Percentiles rank a stretch among this genome's conserved stretches.
Conservation (phyloP, 2,113 vertebrate species). For the Phylloscopus whistleri region DNA sequence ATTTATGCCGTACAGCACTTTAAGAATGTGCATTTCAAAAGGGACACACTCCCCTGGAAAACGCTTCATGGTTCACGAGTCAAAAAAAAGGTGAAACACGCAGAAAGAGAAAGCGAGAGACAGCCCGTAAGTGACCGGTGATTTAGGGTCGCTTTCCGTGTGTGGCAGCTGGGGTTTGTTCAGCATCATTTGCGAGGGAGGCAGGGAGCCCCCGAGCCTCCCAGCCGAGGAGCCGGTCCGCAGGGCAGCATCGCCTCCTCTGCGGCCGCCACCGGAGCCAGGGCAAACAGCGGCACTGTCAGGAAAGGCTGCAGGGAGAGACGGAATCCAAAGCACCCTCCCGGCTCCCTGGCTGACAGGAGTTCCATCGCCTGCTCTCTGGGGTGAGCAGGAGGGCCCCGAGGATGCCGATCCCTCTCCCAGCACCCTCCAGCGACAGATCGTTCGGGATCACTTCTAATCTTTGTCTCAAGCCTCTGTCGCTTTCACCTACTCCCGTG, state of each 20-base stretch:
- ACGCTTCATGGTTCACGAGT: slow-evolving; percentile 2
- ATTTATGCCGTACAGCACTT: slow-evolving; percentile 25
- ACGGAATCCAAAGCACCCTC: neutral
- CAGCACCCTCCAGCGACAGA: neutral
- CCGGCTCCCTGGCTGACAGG: neutral
- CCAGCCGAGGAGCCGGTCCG: too few species aligned
- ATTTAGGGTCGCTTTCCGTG: neutral
- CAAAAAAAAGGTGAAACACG: slow-evolving; percentile 8
- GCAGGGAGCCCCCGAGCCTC: neutral
- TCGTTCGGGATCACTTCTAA: neutral
- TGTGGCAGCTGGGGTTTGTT: accelerated
- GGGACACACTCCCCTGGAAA: slow-evolving; percentile 10
- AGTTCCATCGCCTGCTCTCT: neutral
- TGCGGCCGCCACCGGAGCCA: neutral
- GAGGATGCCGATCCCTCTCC: neutral
- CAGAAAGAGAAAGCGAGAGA: neutral
- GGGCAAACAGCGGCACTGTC: neutral
- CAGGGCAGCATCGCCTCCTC: neutral
- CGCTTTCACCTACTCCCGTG: neutral
- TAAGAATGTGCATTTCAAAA: slow-evolving; percentile 53
- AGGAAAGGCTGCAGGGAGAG: neutral
- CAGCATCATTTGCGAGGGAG: neutral
- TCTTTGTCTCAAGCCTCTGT: neutral
- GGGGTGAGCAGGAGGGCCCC: neutral
- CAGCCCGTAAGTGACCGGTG: neutral